These are phyloP conservation scores for Typhlichthys subterraneus DNA, from an alignment of 2,797 vertebrate genomes.

Conservation along the genomic window DNA sequence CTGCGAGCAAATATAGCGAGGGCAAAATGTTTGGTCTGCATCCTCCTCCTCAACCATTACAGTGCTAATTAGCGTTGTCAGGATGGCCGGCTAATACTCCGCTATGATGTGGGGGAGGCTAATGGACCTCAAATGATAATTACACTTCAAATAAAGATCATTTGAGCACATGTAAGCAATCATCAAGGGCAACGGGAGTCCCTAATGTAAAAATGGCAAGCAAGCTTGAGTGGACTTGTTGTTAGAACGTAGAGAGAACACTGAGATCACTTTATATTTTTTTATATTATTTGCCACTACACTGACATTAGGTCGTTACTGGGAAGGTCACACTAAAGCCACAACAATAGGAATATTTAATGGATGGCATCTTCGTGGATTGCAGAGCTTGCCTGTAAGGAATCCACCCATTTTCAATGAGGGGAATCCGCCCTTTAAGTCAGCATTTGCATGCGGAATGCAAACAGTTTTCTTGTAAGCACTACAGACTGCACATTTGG, in stretches of 20 bases:
- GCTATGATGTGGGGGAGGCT: constrained; percentile 43
- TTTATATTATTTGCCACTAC: constrained; percentile 17
- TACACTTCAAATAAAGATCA: constrained; percentile 60
- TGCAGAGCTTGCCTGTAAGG: background rate
- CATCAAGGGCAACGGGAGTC: constrained; percentile 34
- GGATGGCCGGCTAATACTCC: constrained; percentile 16
- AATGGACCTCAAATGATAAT: constrained; percentile 55
- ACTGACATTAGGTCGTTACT: constrained; percentile 14
- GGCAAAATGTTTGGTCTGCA: constrained; percentile 24
- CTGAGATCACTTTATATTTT: constrained; percentile 18
- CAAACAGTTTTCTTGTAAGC: background rate
- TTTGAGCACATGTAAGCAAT: constrained; percentile 55
- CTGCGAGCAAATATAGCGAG: constrained; percentile 11
- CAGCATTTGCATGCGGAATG: background rate
- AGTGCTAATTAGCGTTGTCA: constrained; percentile 36
- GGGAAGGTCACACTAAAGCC: background rate
- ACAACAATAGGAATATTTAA: constrained; percentile 27
- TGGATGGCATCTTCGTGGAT: background rate
- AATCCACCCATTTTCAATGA: background rate
- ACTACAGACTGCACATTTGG: background rate
- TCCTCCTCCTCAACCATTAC: constrained; percentile 31
- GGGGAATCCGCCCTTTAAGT: background rate
- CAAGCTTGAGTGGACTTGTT: constrained; percentile 47
- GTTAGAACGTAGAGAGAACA: constrained; percentile 16
- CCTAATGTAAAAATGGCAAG: constrained; percentile 38